Evolutionary conservation across 2,888 invertebrate species (phyloP).

Genomic region (Leucophenga maculata): DNA sequence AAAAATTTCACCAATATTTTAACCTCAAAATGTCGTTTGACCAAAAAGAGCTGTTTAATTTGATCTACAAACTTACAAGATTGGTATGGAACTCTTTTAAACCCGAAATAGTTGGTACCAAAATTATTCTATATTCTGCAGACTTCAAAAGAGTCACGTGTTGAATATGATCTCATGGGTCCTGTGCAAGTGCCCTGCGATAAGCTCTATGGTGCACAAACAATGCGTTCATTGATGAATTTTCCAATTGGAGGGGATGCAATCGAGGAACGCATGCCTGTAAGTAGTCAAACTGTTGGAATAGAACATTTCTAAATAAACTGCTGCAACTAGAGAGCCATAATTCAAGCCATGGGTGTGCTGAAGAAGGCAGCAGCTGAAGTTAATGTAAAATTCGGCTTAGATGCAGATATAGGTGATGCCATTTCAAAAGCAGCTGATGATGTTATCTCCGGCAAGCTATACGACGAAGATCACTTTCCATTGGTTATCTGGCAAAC

Average conservation of each 20-base stretch:
- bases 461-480: conserved; percentile 93
- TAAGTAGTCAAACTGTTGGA: conserved; percentile 72
- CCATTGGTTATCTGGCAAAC: conserved; percentile 99
- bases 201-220: conserved; percentile 95
- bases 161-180: conserved; percentile 92
- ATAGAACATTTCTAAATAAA: not conserved
- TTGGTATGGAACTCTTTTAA: conserved; percentile 22
- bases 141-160: conserved; percentile 44
- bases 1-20: not conserved
- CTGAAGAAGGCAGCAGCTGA: conserved; percentile 96
- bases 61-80: conserved; percentile 53
- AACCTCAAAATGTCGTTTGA: conserved; percentile 51
- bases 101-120: not conserved
- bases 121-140: not conserved
- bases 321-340: conserved; percentile 78
- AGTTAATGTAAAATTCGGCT: conserved; percentile 91
- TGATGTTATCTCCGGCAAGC: conserved; percentile 91
- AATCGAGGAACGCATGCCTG: conserved; percentile 93
- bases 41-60: conserved; percentile 49
- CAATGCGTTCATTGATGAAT: conserved; percentile 91
- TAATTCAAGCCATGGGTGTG: conserved; percentile 93
- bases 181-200: conserved; percentile 91
- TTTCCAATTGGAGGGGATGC: conserved; percentile 98
- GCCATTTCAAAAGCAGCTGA: conserved; percentile 92
- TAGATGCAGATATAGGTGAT: conserved; percentile 87